These are phyloP conservation scores for Dorcus hopei DNA, from an alignment of 2,888 invertebrate genomes.

Conservation along the genomic window DNA sequence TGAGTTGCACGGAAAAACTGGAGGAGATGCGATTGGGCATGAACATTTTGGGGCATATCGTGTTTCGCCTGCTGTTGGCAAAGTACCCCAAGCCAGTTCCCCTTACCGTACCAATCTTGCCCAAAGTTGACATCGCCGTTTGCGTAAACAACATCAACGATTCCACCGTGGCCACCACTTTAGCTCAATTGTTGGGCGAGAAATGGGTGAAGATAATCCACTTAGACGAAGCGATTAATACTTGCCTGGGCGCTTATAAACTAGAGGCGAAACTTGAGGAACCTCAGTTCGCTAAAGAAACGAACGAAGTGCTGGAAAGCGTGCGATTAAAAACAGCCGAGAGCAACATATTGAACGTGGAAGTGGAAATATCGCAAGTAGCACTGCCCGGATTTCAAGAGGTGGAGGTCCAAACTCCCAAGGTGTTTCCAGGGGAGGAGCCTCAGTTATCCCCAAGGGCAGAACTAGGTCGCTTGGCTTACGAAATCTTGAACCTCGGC, in stretches of 20 bases:
- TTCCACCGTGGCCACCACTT: slow-evolving; percentile 28
- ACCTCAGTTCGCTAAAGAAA: slow-evolving; percentile 47
- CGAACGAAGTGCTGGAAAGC: slow-evolving; percentile 46
- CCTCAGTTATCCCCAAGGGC: slow-evolving; percentile 53
- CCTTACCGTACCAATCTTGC: slow-evolving; percentile 34
- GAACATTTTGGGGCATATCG: slow-evolving; percentile 43
- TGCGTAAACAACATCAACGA: slow-evolving; percentile 41
- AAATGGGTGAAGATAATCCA: slow-evolving; percentile 37
- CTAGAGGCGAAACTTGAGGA: slow-evolving; percentile 50
- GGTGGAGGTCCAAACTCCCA: slow-evolving; percentile 62
- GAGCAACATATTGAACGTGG: slow-evolving; percentile 11
- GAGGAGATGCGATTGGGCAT: slow-evolving; percentile 31
- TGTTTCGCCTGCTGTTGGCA: slow-evolving; percentile 34
- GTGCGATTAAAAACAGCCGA: slow-evolving; percentile 45
- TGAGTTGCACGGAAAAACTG: slow-evolving; percentile 46
- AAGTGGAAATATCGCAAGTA: not conserved
- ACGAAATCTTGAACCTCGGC: slow-evolving; percentile 52
- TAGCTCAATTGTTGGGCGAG: slow-evolving; percentile 37
- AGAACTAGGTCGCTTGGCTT: slow-evolving; percentile 56
- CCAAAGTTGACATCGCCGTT: slow-evolving; percentile 34
- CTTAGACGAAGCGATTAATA: slow-evolving; percentile 53
- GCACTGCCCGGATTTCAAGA: not conserved
- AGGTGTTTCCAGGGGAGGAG: slow-evolving; percentile 57
- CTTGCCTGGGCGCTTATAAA: slow-evolving; percentile 56
- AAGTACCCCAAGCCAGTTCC: slow-evolving; percentile 41